Evolutionary conservation across 2,888 invertebrate genomes (phyloP).

Genomic region (Platypus cylindrus): DNA sequence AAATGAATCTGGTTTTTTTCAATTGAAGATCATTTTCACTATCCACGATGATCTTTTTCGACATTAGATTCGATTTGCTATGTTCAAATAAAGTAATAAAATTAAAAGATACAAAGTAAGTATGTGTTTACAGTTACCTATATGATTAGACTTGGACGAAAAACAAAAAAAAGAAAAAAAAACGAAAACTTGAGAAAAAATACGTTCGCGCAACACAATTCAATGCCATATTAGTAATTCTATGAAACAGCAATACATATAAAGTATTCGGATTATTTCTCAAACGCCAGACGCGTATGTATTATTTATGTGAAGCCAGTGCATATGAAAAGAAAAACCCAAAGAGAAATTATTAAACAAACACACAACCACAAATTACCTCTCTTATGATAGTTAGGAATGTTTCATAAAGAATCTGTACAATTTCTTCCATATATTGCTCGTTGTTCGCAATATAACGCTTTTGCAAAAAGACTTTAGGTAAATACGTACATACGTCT

Average conservation of each 20-base stretch:
- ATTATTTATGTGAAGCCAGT: conserved; percentile 15
- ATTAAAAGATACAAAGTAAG: no score
- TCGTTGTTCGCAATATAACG: no score
- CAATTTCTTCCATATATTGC: conserved; percentile 17
- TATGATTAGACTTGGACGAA: no score
- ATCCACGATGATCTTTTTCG: no score
- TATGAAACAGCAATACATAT: conserved; percentile 8
- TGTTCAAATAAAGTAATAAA: no score
- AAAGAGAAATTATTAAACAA: conserved; percentile 17
- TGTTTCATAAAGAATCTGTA: conserved; percentile 13
- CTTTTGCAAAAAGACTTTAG: no score
- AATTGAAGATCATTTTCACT: no score
- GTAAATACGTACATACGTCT: no score
- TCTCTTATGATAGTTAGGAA: conserved; percentile 14
- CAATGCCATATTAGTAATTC: conserved; percentile 12
- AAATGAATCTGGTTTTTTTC: no score
- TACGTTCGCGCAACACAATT: conserved; percentile 9
- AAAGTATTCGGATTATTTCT: conserved; percentile 15
- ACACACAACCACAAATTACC: conserved; percentile 16
- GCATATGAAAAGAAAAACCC: conserved; percentile 14
- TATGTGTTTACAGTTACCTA: conserved; percentile 2
- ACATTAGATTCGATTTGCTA: no score
- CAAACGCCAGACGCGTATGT: conserved; percentile 15
- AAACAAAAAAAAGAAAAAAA: no score
- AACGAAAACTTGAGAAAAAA: not conserved